Evolutionary conservation across 2,797 vertebrate genomes (phyloP).

Genomic region (Poeciliopsis gracilis): DNA sequence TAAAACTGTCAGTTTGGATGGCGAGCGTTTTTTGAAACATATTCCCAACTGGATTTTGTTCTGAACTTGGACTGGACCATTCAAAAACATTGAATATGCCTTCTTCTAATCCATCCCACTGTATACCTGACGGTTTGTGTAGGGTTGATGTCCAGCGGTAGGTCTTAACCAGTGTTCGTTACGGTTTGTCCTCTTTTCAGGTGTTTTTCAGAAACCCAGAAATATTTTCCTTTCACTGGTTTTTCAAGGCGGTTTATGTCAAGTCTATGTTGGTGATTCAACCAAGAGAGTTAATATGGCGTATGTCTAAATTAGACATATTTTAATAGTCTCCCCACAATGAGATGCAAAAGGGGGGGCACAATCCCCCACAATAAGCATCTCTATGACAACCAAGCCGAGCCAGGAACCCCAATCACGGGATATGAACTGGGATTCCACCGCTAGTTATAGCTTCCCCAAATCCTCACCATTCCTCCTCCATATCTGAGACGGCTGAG

Average conservation of each 20-base stretch:
- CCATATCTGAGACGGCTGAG: conserved; percentile 26
- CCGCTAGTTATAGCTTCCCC: conserved; percentile 59
- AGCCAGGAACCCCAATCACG: conserved; percentile 35
- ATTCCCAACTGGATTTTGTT: background rate
- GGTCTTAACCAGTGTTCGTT: background rate
- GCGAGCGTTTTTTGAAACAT: background rate
- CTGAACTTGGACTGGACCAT: background rate
- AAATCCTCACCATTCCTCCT: conserved; percentile 37
- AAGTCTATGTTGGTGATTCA: background rate
- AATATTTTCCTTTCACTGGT: background rate
- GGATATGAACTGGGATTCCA: conserved; percentile 62
- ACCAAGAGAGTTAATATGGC: background rate
- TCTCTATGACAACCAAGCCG: conserved; percentile 76
- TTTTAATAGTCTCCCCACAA: conserved; percentile 19
- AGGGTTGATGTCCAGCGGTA: background rate
- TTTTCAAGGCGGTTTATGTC: background rate
- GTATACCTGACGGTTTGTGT: background rate
- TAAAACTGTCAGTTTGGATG: background rate
- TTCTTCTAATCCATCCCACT: background rate
- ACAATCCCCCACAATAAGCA: conserved; percentile 33
- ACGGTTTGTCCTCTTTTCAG: background rate
- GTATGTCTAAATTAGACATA: background rate
- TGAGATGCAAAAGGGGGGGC: background rate
- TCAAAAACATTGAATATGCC: background rate
- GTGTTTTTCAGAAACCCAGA: background rate